phyloP scores from a whole-genome alignment of 2,113 vertebrate species.

The Cyrtonyx montezumae region DNA sequence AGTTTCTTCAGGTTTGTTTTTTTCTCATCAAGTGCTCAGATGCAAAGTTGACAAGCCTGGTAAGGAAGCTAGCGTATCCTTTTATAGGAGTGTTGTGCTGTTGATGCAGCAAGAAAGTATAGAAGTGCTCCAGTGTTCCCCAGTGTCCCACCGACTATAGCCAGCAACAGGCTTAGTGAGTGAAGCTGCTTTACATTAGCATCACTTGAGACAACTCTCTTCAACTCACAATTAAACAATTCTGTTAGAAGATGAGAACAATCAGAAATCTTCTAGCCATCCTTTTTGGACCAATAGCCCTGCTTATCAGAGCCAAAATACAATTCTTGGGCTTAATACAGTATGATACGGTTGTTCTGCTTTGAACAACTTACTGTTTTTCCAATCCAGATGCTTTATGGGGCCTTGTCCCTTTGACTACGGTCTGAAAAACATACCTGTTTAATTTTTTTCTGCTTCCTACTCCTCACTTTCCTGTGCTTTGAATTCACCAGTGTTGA shows the following conservation, averaged over 20 bases:
- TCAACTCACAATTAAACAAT: background rate
- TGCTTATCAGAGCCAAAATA: background rate
- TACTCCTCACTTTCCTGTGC: conserved; percentile 70
- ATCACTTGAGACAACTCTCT: background rate
- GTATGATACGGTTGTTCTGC: background rate
- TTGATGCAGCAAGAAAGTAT: background rate
- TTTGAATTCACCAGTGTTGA: background rate
- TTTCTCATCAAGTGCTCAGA: background rate
- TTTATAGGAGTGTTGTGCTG: accelerated
- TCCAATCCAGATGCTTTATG: background rate
- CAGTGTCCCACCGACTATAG: background rate
- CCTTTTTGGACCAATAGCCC: background rate
- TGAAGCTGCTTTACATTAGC: background rate
- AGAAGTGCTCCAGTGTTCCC: background rate
- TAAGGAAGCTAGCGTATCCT: background rate
- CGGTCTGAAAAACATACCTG: accelerated
- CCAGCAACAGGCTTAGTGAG: background rate
- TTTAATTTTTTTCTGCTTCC: background rate
- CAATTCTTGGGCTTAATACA: background rate
- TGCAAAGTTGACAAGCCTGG: background rate
- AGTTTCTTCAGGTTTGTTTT: background rate
- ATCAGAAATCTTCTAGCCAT: background rate
- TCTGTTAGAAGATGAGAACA: background rate
- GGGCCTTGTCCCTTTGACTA: background rate
- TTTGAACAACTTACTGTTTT: background rate